phyloP scores from a whole-genome alignment of 30 jellyfish, hydroid and myxozoan genomes.

The Haliclystus octoradiatus region DNA sequence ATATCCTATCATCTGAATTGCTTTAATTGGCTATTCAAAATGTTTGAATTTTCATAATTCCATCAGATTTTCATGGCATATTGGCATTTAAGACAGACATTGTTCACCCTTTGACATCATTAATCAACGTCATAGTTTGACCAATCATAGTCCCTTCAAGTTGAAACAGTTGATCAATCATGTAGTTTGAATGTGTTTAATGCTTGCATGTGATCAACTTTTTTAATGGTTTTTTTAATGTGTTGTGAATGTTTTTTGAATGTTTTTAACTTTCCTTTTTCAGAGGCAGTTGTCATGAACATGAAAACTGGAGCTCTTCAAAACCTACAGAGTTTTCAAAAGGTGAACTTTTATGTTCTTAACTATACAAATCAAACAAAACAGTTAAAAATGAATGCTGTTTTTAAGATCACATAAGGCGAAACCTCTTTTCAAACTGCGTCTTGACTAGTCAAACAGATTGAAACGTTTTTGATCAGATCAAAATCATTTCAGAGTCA shows the following conservation, averaged over 20 bases:
- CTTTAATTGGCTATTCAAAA: too few relatives aligned
- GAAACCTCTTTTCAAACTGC: too few relatives aligned
- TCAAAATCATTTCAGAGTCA: too few relatives aligned
- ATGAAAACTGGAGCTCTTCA: slow-evolving; percentile 58
- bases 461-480: too few relatives aligned
- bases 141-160: too few relatives aligned
- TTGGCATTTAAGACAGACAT: too few relatives aligned
- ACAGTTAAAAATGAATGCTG: not conserved
- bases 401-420: slow-evolving; percentile 12
- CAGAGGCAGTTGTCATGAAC: slow-evolving; percentile 60
- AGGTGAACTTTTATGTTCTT: slow-evolving; percentile 25
- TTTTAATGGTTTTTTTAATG: not conserved
- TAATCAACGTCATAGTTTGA: too few relatives aligned
- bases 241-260: not conserved
- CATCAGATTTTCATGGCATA: too few relatives aligned
- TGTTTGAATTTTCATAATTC: too few relatives aligned
- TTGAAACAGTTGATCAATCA: too few relatives aligned
- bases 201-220: not conserved
- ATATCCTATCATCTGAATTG: not conserved
- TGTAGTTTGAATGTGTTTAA: not conserved
- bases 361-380: not conserved
- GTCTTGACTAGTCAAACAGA: too few relatives aligned
- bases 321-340: slow-evolving; percentile 39
- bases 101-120: too few relatives aligned
- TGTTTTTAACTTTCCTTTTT: not conserved